phyloP scores from a whole-genome alignment of 2,797 vertebrate genomes.

The Petrocephalus schoutedeni region DNA sequence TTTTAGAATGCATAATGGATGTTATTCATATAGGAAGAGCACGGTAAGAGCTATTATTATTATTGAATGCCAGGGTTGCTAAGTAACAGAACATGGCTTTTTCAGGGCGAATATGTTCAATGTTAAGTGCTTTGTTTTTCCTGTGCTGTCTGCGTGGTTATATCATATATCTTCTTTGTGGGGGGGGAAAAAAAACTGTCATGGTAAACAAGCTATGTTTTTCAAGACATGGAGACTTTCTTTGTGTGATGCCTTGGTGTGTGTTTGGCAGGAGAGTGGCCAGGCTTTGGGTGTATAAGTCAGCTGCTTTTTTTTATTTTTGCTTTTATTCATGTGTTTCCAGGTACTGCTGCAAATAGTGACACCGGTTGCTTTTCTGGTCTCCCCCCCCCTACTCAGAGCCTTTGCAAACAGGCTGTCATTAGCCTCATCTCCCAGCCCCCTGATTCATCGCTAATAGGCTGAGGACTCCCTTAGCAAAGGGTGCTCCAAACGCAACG shows the following conservation, averaged over 20 bases:
- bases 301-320: not conserved
- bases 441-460: not conserved
- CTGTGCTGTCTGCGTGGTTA: not conserved
- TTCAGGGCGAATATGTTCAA: conserved; percentile 46
- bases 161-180: not conserved
- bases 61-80: conserved; percentile 66
- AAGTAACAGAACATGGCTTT: conserved; percentile 58
- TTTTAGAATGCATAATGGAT: conserved; percentile 58
- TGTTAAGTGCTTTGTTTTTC: conserved; percentile 4
- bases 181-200: not conserved
- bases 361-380: not conserved
- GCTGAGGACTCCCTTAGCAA: not conserved
- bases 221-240: not conserved
- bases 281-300: not conserved
- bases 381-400: not conserved
- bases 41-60: conserved; percentile 52
- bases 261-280: not conserved
- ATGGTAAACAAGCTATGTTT: not conserved
- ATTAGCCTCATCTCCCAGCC: not conserved
- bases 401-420: not conserved
- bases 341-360: not conserved
- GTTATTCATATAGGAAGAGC: conserved; percentile 46
- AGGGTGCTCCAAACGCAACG: not conserved
- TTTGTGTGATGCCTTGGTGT: not conserved
- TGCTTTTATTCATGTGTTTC: not conserved